Conservation (phyloP, 2,888 invertebrate species). For the Marronus borbonicus region DNA sequence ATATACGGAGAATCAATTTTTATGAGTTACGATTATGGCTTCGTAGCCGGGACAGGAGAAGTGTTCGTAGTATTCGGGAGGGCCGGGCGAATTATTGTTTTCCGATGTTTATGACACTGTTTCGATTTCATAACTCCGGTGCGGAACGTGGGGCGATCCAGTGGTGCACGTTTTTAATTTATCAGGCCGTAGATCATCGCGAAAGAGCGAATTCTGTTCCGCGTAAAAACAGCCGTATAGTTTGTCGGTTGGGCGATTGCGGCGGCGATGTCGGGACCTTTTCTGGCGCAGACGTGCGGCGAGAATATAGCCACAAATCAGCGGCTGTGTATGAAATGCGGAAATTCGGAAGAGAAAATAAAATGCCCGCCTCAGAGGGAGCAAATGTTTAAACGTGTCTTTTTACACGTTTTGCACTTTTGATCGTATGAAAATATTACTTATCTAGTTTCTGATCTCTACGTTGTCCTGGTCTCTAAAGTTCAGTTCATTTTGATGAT, state of each 20-base stretch:
- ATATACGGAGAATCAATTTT: conserved; percentile 27
- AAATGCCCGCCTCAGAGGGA: too few relatives aligned
- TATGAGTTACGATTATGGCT: conserved; percentile 66
- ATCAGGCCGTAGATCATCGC: conserved; percentile 67
- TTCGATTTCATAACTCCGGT: conserved; percentile 71
- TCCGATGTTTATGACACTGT: conserved; percentile 72
- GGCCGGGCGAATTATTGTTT: conserved; percentile 70
- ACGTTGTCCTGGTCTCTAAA: too few relatives aligned
- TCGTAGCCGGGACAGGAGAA: conserved; percentile 58
- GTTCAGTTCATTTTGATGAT: too few relatives aligned
- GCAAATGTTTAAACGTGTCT: too few relatives aligned
- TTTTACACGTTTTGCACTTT: too few relatives aligned
- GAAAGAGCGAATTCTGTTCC: conserved; percentile 13
- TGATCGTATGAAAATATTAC: too few relatives aligned
- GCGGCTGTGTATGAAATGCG: background rate
- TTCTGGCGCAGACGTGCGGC: background rate
- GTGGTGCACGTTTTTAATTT: conserved; percentile 71
- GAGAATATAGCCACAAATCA: conserved; percentile 13
- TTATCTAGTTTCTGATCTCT: too few relatives aligned
- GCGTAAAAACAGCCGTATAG: conserved; percentile 21
- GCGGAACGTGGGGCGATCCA: conserved; percentile 64
- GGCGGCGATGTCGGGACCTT: background rate
- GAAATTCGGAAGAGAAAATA: too few relatives aligned
- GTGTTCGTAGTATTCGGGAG: conserved; percentile 63
- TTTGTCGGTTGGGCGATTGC: conserved; percentile 13